Evolutionary conservation across 2,888 invertebrate species (phyloP).

Genomic region (Brachyptera risi): DNA sequence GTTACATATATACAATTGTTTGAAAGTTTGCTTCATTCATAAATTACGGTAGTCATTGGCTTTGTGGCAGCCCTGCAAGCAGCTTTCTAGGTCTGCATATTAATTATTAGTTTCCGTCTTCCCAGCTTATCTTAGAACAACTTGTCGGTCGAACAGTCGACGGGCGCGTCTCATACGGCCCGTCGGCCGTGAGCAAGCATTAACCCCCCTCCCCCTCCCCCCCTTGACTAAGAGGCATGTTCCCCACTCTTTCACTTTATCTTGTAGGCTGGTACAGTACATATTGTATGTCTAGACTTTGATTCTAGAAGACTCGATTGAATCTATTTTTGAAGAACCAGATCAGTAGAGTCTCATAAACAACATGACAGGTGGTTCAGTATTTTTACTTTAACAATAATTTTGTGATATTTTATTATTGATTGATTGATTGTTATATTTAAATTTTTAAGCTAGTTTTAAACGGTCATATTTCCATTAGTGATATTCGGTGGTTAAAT

Average conservation of each 20-base stretch:
- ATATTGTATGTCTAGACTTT: slow-evolving; percentile 28
- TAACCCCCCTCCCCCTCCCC: too few relatives aligned
- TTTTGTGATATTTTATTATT: slow-evolving; percentile 56
- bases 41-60: slow-evolving; percentile 24
- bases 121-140: slow-evolving; percentile 26
- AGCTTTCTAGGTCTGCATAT: slow-evolving; percentile 32
- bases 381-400: slow-evolving; percentile 50
- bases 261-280: slow-evolving; percentile 37
- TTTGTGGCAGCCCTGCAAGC: slow-evolving; percentile 34
- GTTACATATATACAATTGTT: neutral
- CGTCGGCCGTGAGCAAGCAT: too few relatives aligned
- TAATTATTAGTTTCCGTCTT: slow-evolving; percentile 28
- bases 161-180: too few relatives aligned
- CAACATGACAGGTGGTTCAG: slow-evolving; percentile 48
- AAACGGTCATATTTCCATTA: too few relatives aligned
- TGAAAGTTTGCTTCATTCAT: neutral
- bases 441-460: too few relatives aligned
- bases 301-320: slow-evolving; percentile 31
- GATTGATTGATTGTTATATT: slow-evolving; percentile 53
- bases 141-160: too few relatives aligned
- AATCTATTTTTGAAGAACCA: slow-evolving; percentile 35
- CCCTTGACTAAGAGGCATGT: slow-evolving; percentile 34
- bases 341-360: slow-evolving; percentile 35
- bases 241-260: slow-evolving; percentile 33
- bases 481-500: too few relatives aligned